Evolutionary conservation across 2,888 invertebrate genomes (phyloP).

Genomic region (Chymomyza procnemis): DNA sequence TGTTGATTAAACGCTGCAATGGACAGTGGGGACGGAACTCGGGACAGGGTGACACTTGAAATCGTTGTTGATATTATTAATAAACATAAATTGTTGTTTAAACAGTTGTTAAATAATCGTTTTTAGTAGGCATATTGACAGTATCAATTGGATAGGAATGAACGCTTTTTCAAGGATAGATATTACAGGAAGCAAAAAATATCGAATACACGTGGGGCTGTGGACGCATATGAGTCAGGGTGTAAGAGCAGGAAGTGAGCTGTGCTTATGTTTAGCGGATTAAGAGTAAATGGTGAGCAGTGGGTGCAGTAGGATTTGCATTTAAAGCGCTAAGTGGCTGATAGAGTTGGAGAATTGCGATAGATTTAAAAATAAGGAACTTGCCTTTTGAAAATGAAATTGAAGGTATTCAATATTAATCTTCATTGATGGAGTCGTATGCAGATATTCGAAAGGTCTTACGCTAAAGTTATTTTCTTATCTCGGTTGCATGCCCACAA

Average conservation of each 20-base stretch:
- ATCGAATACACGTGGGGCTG: not conserved
- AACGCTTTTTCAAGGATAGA: slow-evolving; percentile 4
- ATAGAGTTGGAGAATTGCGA: no score
- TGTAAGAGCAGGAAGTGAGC: slow-evolving; percentile 14
- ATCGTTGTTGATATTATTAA: slow-evolving; percentile 74
- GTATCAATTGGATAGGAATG: slow-evolving; percentile 38
- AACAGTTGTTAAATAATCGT: slow-evolving; percentile 70
- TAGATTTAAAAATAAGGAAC: no score
- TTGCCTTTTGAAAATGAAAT: no score
- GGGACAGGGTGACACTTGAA: slow-evolving; percentile 5
- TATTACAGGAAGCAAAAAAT: not conserved
- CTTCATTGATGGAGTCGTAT: no score
- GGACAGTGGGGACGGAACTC: not conserved
- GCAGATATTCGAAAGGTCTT: no score
- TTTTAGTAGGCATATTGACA: slow-evolving; percentile 53
- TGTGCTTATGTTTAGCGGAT: slow-evolving; percentile 17
- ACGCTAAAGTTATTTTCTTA: no score
- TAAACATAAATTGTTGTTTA: slow-evolving; percentile 71
- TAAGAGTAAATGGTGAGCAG: not conserved
- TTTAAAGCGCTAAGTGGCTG: no score
- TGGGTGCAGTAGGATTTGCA: not conserved
- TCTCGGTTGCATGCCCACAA: no score
- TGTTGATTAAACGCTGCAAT: slow-evolving; percentile 50
- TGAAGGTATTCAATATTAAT: no score
- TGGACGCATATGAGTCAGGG: slow-evolving; percentile 23